Evolutionary conservation across 2,113 vertebrate species (phyloP).

Genomic region (Genyomyrus donnyi): DNA sequence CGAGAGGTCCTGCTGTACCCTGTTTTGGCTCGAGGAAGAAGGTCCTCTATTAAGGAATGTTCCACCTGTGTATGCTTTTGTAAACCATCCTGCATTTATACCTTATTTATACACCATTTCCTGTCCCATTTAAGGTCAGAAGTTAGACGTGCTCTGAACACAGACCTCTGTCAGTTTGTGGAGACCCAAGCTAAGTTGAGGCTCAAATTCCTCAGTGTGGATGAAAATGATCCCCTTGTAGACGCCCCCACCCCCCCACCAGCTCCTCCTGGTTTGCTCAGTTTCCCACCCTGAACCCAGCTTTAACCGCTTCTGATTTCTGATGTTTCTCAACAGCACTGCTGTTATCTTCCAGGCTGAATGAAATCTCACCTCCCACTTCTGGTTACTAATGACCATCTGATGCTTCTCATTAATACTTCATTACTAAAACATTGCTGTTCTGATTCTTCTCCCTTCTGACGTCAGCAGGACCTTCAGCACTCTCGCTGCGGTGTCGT

Average conservation of each 20-base stretch:
- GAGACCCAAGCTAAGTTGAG: background rate
- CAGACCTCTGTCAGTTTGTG: background rate
- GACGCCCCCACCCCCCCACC: background rate
- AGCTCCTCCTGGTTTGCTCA: background rate
- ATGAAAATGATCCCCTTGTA: background rate
- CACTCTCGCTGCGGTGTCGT: background rate
- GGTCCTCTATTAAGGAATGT: background rate
- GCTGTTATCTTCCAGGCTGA: background rate
- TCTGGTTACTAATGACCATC: background rate
- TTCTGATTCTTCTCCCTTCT: background rate
- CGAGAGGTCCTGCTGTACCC: background rate
- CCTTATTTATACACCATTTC: background rate
- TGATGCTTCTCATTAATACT: background rate
- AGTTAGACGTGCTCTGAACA: background rate
- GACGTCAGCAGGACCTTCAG: background rate
- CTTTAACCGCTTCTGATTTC: background rate
- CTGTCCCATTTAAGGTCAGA: background rate
- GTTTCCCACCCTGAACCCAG: background rate
- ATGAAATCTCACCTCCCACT: background rate
- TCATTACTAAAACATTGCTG: background rate
- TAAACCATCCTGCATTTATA: background rate
- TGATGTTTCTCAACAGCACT: background rate
- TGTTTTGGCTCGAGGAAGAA: background rate
- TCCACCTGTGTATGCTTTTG: background rate
- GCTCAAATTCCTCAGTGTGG: background rate